Evolutionary conservation across 2,888 invertebrate genomes (phyloP), one percentile per base, ranked within the genome.

Genomic region (Morpho achilles): DNA sequence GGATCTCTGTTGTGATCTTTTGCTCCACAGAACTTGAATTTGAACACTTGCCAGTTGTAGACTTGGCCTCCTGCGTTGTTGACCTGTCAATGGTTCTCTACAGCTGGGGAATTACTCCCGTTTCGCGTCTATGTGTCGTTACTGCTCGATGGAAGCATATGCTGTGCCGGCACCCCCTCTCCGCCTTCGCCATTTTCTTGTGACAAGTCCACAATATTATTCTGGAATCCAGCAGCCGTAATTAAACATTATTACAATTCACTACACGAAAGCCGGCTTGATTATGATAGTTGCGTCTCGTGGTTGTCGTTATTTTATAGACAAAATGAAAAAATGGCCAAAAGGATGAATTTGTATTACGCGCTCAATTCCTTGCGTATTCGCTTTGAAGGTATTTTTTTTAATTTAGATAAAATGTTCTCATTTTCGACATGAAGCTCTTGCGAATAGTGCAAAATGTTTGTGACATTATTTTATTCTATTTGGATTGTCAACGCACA

Each of bases 11-110:
- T 16, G 16, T 16, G 16, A 16, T 16, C 16, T 16, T 16, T 16
- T 16, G 16, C 16, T 16, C 16, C 16, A 16, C 16, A 16, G 16
- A 16, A 96, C 93, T 94, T 94, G 0, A 93, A 92, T 79, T 95
- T 96, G 32, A 93, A 94, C 32, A 95, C 94, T 79, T 96, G 96
- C 93, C 93, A 94, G 75, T 94, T 94, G 76, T 93, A 93, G 2
- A 90, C 72, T 22, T 90, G 83, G 2, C 87, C 86, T n/a, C 86
- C 87, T 1, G 82, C 77, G 69, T 84, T 87, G 66, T 87, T 88
- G 0, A 81, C 79, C 84, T 86, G 63, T 84, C 86, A 1, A 3
- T 5, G 32, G 3, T 87, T 67, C 58, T 86, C 86, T 56, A 90
- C 88, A 61, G 84, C 84, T 7, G 82, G 76, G 3, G 32, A 32